Percentiles rank a stretch among this genome's conserved stretches.
Conservation (phyloP, 2,113 vertebrate species). For the Daphoenositta chrysoptera region DNA sequence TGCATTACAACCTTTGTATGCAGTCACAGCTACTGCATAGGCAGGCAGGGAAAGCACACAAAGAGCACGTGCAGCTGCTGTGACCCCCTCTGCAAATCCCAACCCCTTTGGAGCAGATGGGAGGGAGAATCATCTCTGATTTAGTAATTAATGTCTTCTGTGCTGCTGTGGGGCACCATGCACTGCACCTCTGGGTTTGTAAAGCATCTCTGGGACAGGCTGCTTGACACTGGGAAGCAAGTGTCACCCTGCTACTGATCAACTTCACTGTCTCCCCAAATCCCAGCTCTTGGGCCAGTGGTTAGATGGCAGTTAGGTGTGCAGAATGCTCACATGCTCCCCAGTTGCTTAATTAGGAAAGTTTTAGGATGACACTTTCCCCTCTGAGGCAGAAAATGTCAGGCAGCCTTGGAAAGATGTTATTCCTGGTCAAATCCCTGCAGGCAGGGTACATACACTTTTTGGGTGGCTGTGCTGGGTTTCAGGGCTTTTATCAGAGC, state of each 20-base stretch:
- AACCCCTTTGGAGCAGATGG: background rate
- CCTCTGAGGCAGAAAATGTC: background rate
- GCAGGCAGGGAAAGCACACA: background rate
- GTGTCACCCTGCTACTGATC: background rate
- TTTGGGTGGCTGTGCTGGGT: fast-evolving
- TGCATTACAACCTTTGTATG: background rate
- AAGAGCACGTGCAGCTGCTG: fast-evolving
- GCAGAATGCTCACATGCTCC: fast-evolving
- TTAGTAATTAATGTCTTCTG: background rate
- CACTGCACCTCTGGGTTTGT: background rate
- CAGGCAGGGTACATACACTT: fast-evolving
- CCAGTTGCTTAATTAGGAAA: background rate
- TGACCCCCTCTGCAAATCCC: background rate
- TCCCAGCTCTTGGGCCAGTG: background rate
- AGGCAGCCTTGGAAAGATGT: background rate
- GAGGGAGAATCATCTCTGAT: background rate
- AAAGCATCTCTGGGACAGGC: background rate
- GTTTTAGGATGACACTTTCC: background rate
- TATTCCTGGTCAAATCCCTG: background rate
- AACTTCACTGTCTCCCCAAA: background rate
- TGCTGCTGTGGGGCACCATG: background rate
- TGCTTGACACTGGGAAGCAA: background rate
- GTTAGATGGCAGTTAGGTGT: background rate
- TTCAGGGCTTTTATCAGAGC: background rate
- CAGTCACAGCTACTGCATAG: background rate